A percentile compares a stretch with the other conserved stretches of the same genome.
Conservation (phyloP, 2,888 invertebrate genomes). For the Ashinkailepas kermadecensis region DNA sequence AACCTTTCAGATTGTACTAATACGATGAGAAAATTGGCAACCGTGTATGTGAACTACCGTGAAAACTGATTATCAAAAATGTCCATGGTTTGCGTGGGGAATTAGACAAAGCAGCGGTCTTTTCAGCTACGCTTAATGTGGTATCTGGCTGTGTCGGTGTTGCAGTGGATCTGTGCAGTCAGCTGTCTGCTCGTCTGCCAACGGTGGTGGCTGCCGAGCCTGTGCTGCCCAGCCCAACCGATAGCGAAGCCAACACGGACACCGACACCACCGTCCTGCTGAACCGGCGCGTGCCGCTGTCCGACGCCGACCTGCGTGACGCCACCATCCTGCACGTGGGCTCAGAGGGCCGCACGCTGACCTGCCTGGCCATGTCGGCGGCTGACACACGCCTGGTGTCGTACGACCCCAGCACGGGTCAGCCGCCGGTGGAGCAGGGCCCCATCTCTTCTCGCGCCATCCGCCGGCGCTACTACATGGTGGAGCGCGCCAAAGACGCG, state of each 20-base stretch:
- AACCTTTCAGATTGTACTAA: too few relatives aligned
- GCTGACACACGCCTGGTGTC: conserved; percentile 40
- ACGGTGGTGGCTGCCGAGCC: neutral
- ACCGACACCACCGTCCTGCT: neutral
- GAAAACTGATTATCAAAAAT: too few relatives aligned
- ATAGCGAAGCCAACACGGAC: neutral
- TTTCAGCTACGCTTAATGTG: too few relatives aligned
- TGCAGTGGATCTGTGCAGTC: neutral
- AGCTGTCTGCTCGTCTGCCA: neutral
- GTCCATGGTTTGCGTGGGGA: too few relatives aligned
- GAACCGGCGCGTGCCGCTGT: neutral
- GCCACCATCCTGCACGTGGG: neutral
- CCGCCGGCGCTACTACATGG: conserved; percentile 68
- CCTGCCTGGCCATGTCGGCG: conserved; percentile 50
- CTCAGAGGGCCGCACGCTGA: conserved; percentile 45
- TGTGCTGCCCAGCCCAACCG: neutral
- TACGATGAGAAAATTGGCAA: too few relatives aligned
- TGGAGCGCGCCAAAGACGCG: conserved; percentile 89
- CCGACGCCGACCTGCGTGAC: neutral
- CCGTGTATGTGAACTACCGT: too few relatives aligned
- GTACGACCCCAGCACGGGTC: conserved; percentile 39
- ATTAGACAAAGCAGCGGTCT: too few relatives aligned
- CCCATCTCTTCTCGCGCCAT: conserved; percentile 44
- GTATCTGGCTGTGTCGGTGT: too few relatives aligned
- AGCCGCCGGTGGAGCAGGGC: conserved; percentile 36